Percentiles rank a stretch among this genome's conserved stretches.
Evolutionary conservation across 2,797 vertebrate genomes (phyloP).

Genomic region (Vespertilio murinus): DNA sequence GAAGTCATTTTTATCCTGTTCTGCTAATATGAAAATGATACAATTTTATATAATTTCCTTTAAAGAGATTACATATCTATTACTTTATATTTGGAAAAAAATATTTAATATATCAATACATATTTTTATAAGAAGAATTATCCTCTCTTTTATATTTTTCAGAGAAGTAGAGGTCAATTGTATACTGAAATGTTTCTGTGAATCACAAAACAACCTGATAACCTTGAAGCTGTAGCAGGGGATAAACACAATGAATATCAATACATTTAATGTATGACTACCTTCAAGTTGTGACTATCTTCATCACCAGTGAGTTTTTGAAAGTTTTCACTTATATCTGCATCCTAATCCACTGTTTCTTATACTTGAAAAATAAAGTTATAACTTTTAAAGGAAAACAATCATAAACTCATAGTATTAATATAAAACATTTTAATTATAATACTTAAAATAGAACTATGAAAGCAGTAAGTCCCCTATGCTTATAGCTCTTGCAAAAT

Average conservation of each 20-base stretch:
- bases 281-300: not conserved
- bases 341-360: not conserved
- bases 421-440: slow-evolving; percentile 7
- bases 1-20: not conserved
- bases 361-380: not conserved
- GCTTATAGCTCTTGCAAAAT: not conserved
- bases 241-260: not conserved
- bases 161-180: not conserved
- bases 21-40: not conserved
- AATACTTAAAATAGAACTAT: slow-evolving; percentile 7
- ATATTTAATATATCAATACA: not conserved
- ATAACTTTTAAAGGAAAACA: not conserved
- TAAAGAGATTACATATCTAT: not conserved
- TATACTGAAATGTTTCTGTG: not conserved
- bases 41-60: not conserved
- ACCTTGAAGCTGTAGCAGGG: not conserved
- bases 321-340: not conserved
- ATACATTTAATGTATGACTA: not conserved
- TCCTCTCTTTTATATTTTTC: not conserved
- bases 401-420: not conserved
- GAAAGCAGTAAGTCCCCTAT: not conserved
- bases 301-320: not conserved
- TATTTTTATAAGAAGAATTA: not conserved
- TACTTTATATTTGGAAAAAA: not conserved
- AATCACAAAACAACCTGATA: not conserved